These are phyloP conservation scores for Cephalopholis sonnerati DNA, from an alignment of 2,113 vertebrate species.

Conservation along the genomic window DNA sequence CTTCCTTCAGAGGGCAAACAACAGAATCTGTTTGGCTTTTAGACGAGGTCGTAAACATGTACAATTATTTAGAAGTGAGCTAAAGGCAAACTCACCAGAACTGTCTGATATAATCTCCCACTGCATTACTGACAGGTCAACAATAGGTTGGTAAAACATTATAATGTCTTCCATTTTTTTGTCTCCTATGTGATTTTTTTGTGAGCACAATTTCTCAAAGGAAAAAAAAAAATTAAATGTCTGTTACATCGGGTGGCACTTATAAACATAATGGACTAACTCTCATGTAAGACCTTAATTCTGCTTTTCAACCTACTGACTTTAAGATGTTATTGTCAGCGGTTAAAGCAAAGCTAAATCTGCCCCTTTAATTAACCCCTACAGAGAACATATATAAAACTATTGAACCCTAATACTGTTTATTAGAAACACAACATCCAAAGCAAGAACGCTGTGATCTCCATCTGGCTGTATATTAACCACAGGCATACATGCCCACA, in stretches of 20 bases:
- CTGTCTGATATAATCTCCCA: no score
- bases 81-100: neutral
- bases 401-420: neutral
- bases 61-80: neutral
- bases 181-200: neutral
- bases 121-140: neutral
- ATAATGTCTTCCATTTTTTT: neutral
- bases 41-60: neutral
- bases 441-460: neutral
- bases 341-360: neutral
- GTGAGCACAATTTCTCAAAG: neutral
- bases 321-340: neutral
- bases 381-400: neutral
- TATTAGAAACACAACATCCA: neutral
- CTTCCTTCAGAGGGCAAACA: neutral
- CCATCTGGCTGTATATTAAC: constrained; percentile 46
- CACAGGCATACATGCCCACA: constrained; percentile 24
- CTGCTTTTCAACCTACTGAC: neutral
- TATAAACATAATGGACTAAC: neutral
- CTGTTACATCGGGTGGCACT: neutral
- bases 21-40: neutral
- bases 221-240: neutral
- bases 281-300: neutral
- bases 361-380: neutral
- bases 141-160: neutral